A percentile compares a stretch with the other conserved stretches of the same genome.
Evolutionary conservation across 1,140 invertebrate genomes (phyloP).

Genomic region (Zaprionus ornatus): DNA sequence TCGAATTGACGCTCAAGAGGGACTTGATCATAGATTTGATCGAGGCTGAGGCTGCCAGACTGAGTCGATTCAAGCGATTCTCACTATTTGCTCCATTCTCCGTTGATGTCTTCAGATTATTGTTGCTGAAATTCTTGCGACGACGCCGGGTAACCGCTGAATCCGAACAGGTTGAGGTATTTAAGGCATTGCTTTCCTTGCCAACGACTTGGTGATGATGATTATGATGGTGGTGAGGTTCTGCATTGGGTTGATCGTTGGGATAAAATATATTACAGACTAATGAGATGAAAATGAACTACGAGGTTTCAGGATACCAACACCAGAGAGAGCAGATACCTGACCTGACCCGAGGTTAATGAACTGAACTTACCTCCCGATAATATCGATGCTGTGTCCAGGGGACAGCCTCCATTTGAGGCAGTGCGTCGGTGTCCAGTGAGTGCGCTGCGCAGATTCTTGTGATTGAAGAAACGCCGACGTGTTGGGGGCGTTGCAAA

Average conservation of each 20-base stretch:
- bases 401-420: constrained; percentile 79
- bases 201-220: constrained; percentile 31
- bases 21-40: constrained; percentile 90
- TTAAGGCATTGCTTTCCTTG: constrained; percentile 77
- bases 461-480: constrained; percentile 91
- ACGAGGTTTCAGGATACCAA: neutral
- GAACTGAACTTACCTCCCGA: constrained; percentile 67
- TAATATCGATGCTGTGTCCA: constrained; percentile 75
- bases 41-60: constrained; percentile 78
- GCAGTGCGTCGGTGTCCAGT: constrained; percentile 83
- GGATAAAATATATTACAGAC: neutral
- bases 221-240: constrained; percentile 40
- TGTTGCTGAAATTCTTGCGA: constrained; percentile 76
- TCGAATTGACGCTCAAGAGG: constrained; percentile 90
- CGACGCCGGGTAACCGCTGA: constrained; percentile 77
- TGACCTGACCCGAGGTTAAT: constrained; percentile 1
- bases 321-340: neutral
- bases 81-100: constrained; percentile 70
- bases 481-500: constrained; percentile 92
- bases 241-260: constrained; percentile 30
- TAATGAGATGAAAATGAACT: constrained; percentile 11
- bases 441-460: constrained; percentile 90
- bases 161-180: constrained; percentile 82
- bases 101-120: constrained; percentile 70
- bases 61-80: constrained; percentile 77